A percentile compares a stretch with the other conserved stretches of the same genome.
Conservation (phyloP, 2,888 invertebrate genomes). For the Conus canariensis region DNA sequence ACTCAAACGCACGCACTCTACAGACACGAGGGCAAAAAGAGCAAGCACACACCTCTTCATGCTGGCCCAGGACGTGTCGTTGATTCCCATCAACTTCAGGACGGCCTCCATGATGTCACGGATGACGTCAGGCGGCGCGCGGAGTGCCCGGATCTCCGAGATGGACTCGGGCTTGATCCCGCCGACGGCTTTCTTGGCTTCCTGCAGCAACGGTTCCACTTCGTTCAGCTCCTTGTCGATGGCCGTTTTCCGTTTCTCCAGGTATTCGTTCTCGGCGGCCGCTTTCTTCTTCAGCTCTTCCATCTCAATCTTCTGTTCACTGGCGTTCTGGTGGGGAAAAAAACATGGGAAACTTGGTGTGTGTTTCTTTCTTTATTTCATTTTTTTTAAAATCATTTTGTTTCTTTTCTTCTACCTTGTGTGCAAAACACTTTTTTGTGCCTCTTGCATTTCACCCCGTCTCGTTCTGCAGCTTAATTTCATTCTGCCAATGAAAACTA, state of each 20-base stretch:
- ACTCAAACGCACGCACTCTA: too few species aligned
- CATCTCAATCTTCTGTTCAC: conserved; percentile 95
- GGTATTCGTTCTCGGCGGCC: conserved; percentile 90
- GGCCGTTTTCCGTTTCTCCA: conserved; percentile 89
- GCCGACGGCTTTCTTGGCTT: conserved; percentile 94
- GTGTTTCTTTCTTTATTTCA: too few species aligned
- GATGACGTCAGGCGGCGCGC: conserved; percentile 98
- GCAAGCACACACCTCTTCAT: conserved; percentile 88
- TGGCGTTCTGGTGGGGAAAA: conserved; percentile 86
- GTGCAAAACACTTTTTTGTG: too few species aligned
- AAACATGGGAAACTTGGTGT: not conserved
- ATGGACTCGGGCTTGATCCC: conserved; percentile 96
- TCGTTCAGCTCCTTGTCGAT: conserved; percentile 95
- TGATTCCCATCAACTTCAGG: conserved; percentile 96
- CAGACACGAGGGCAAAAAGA: too few species aligned
- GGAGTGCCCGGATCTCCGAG: conserved; percentile 92
- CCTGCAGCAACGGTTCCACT: conserved; percentile 93
- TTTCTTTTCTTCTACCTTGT: too few species aligned
- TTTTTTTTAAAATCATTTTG: too few species aligned
- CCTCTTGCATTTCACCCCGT: too few species aligned
- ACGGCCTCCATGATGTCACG: conserved; percentile 98
- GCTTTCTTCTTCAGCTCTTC: conserved; percentile 88
- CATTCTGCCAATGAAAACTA: too few species aligned
- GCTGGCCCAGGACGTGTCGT: conserved; percentile 99
- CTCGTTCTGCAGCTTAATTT: too few species aligned